Conservation (phyloP, 2,797 vertebrate species). For the Rhinella marina region DNA sequence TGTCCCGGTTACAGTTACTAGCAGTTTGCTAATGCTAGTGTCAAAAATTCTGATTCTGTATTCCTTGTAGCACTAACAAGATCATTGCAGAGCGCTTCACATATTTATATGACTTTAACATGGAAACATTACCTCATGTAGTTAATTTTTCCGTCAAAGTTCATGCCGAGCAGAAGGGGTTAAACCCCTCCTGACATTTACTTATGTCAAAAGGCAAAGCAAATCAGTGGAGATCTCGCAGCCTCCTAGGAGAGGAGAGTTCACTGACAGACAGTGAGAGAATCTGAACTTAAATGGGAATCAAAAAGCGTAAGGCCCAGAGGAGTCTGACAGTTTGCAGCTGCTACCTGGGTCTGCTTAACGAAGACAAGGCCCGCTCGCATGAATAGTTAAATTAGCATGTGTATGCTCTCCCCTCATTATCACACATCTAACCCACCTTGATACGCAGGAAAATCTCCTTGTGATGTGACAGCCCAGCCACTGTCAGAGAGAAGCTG, state of each 20-base stretch:
- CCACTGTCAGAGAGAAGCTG: constrained; percentile 81
- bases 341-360: constrained; percentile 90
- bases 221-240: constrained; percentile 86
- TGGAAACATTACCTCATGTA: not conserved
- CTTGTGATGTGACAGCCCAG: constrained; percentile 91
- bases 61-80: not conserved
- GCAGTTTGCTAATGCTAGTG: not conserved
- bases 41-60: not conserved
- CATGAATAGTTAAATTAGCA: constrained; percentile 92
- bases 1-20: not conserved
- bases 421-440: constrained; percentile 97
- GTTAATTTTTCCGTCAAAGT: constrained; percentile 23
- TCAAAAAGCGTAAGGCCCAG: constrained; percentile 77
- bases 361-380: constrained; percentile 83
- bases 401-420: constrained; percentile 98
- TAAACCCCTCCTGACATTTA: constrained; percentile 89
- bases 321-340: constrained; percentile 91
- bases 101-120: not conserved
- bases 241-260: constrained; percentile 76
- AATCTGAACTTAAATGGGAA: constrained; percentile 89
- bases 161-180: constrained; percentile 46
- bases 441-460: constrained; percentile 85
- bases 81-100: not conserved
- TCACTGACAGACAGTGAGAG: constrained; percentile 81
- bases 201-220: constrained; percentile 88